Evolutionary conservation across 2,113 vertebrate genomes (phyloP).

Genomic region (Brachionichthys hirsutus): DNA sequence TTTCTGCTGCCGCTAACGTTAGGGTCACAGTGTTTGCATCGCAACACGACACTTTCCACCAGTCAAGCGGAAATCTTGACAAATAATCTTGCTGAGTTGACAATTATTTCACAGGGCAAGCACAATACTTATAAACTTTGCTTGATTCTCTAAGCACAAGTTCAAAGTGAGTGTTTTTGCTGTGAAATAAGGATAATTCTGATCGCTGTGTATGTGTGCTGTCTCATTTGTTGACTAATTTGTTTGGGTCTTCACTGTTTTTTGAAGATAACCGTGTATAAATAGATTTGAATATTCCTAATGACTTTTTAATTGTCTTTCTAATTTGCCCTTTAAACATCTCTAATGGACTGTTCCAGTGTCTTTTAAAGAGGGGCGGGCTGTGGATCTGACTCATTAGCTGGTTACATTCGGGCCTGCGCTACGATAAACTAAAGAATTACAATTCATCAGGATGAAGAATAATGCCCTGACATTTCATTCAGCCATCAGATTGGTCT

Average conservation of each 20-base stretch:
- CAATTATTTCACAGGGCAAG: slow-evolving; percentile 25
- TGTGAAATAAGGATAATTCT: slow-evolving; percentile 5
- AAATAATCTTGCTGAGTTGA: slow-evolving; percentile 5
- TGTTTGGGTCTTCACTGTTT: slow-evolving; percentile 56
- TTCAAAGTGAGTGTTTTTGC: slow-evolving; percentile 4
- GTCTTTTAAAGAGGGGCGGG: slow-evolving; percentile 52
- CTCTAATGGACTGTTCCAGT: slow-evolving; percentile 62
- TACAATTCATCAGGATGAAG: slow-evolving; percentile 1
- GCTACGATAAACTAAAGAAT: slow-evolving; percentile 10
- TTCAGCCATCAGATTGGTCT: not conserved
- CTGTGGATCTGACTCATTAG: slow-evolving; percentile 37
- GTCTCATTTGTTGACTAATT: slow-evolving; percentile 56
- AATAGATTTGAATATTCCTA: slow-evolving; percentile 66
- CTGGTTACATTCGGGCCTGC: slow-evolving; percentile 37
- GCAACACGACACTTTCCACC: slow-evolving; percentile 32
- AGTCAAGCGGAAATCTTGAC: slow-evolving; percentile 33
- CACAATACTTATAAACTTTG: slow-evolving; percentile 7
- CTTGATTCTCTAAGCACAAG: not conserved
- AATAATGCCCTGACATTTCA: not conserved
- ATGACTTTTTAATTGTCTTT: slow-evolving; percentile 71
- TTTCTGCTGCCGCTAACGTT: not conserved
- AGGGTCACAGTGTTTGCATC: slow-evolving; percentile 16
- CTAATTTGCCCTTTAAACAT: slow-evolving; percentile 66
- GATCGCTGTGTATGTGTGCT: slow-evolving; percentile 21
- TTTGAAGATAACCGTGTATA: slow-evolving; percentile 57